Conservation (phyloP, 1,140 invertebrate genomes). For the Ericerus pela region DNA sequence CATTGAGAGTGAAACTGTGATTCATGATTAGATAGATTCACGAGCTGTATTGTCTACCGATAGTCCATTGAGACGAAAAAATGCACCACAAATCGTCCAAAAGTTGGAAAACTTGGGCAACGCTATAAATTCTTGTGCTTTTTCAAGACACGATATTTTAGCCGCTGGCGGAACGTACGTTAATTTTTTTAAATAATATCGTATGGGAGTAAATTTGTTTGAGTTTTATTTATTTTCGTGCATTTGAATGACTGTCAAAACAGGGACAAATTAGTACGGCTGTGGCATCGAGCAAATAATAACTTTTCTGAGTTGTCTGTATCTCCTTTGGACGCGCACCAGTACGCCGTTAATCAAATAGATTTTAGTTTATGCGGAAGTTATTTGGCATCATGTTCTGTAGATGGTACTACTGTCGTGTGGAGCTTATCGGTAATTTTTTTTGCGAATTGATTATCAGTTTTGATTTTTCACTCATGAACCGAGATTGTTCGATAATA, state of each 20-base stretch:
- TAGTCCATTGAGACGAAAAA: constrained; percentile 1
- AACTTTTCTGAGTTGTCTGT: constrained; percentile 25
- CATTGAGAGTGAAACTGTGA: no score
- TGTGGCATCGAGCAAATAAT: constrained; percentile 31
- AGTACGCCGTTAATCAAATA: constrained; percentile 45
- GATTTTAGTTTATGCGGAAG: constrained; percentile 49
- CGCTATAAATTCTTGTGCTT: constrained; percentile 41
- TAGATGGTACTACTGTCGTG: constrained; percentile 52
- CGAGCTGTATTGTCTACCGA: no score
- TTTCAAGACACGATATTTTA: constrained; percentile 34
- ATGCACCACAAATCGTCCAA: constrained; percentile 5
- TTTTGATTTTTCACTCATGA: no score
- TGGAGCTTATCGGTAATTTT: constrained; percentile 43
- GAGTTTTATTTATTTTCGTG: constrained; percentile 2
- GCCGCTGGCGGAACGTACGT: constrained; percentile 41
- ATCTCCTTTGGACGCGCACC: constrained; percentile 35
- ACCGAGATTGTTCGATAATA: no score
- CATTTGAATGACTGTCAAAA: not conserved
- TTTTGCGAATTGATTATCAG: not conserved
- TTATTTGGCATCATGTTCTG: constrained; percentile 50
- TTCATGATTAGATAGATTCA: no score
- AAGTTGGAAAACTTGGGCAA: constrained; percentile 5
- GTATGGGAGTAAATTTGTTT: constrained; percentile 6
- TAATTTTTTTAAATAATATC: constrained; percentile 1
- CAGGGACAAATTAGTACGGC: constrained; percentile 41